These are phyloP conservation scores for Pecten maximus DNA, from an alignment of 2,888 invertebrate genomes.

Conservation along the genomic window DNA sequence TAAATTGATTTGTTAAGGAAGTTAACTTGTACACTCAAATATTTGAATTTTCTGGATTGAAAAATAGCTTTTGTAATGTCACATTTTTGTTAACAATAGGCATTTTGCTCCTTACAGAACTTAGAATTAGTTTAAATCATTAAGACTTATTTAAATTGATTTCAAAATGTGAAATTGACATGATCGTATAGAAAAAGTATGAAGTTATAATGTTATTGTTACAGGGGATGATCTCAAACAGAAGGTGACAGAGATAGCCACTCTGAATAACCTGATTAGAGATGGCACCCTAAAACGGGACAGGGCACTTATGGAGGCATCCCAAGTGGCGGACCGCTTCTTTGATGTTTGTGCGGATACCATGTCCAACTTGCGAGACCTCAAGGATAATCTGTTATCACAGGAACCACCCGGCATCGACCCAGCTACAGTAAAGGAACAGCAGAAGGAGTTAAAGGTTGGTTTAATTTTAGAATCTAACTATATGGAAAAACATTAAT, in stretches of 20 bases:
- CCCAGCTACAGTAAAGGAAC: slow-evolving; percentile 78
- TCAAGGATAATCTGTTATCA: slow-evolving; percentile 80
- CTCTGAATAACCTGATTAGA: slow-evolving; percentile 70
- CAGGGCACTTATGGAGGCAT: slow-evolving; percentile 72
- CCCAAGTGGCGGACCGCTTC: slow-evolving; percentile 77
- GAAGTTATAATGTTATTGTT: no score
- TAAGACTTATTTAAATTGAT: no score
- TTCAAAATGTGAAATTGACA: no score
- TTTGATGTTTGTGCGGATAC: slow-evolving; percentile 76
- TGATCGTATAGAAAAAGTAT: no score
- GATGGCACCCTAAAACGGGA: slow-evolving; percentile 70
- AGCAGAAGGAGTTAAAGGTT: slow-evolving; percentile 80
- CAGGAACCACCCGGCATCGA: slow-evolving; percentile 81
- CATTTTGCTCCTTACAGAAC: no score
- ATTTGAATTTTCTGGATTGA: no score
- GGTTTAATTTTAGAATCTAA: neutral
- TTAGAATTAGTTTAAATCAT: no score
- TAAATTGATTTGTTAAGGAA: no score
- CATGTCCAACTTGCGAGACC: slow-evolving; percentile 77
- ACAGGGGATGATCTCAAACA: slow-evolving; percentile 78
- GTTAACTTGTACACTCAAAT: no score
- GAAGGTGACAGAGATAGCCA: slow-evolving; percentile 76
- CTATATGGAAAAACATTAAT: no score
- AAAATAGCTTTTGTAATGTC: no score
- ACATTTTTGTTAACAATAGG: no score